Conservation (phyloP, 2,113 vertebrate genomes). For the Misgurnus anguillicaudatus region DNA sequence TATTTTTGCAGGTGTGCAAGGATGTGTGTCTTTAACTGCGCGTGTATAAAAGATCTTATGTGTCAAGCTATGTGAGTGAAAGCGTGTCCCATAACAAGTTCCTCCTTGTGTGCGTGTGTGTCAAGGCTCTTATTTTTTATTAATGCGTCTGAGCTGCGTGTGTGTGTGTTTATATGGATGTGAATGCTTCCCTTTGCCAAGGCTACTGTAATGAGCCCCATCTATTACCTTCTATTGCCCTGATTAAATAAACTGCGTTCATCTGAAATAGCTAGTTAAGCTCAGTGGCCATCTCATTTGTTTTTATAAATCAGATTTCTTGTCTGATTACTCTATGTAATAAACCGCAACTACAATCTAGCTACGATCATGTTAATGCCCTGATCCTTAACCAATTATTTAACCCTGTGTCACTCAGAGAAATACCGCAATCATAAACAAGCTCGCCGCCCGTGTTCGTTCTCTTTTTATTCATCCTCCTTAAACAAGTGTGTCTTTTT, state of each 20-base stretch:
- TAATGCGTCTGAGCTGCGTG: constrained; percentile 43
- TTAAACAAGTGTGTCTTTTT: not conserved
- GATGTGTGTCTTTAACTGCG: constrained; percentile 56
- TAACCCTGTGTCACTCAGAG: constrained; percentile 17
- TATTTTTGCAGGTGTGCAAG: constrained; percentile 79
- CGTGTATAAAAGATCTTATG: constrained; percentile 62
- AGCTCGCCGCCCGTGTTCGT: not conserved
- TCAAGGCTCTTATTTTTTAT: constrained; percentile 45
- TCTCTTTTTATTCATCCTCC: not conserved
- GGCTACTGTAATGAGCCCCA: constrained; percentile 50
- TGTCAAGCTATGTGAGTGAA: constrained; percentile 30
- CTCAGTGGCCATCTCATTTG: constrained; percentile 38
- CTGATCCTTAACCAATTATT: constrained; percentile 35
- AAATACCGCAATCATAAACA: constrained; percentile 6
- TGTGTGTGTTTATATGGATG: constrained; percentile 32
- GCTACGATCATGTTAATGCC: constrained; percentile 19
- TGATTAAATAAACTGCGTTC: constrained; percentile 50
- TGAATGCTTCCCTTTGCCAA: constrained; percentile 38
- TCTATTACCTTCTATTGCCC: constrained; percentile 47
- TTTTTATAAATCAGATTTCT: constrained; percentile 46
- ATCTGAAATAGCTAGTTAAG: constrained; percentile 30
- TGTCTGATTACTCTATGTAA: constrained; percentile 34
- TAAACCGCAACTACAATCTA: constrained; percentile 38
- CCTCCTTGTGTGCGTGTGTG: constrained; percentile 42
- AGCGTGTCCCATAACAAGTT: constrained; percentile 42